These are phyloP conservation scores for Empis stercorea DNA, from an alignment of 2,888 invertebrate species.

Conservation along the genomic window DNA sequence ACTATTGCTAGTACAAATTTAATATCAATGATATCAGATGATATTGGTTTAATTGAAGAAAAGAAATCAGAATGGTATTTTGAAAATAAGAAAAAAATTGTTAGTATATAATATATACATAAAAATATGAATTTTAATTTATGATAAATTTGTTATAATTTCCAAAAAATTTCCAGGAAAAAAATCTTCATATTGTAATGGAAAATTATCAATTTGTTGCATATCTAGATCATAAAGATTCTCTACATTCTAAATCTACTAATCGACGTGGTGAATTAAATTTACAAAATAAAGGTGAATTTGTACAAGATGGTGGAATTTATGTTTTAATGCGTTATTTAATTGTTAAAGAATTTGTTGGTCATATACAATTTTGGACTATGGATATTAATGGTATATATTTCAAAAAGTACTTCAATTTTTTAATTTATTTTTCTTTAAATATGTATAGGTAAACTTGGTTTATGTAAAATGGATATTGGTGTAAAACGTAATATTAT, in stretches of 20 bases:
- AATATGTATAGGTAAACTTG: conserved; percentile 7
- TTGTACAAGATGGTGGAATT: conserved; percentile 27
- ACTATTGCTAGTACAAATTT: background rate
- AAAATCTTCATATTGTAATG: background rate
- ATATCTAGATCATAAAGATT: background rate
- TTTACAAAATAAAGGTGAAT: conserved; percentile 14
- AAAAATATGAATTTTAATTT: too few relatives aligned
- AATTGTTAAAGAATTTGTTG: conserved; percentile 22
- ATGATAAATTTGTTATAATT: too few relatives aligned
- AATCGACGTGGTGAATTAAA: background rate
- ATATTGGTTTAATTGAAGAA: background rate
- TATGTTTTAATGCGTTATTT: conserved; percentile 27
- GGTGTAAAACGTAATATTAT: conserved; percentile 6
- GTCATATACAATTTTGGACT: conserved; percentile 23
- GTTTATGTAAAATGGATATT: conserved; percentile 4
- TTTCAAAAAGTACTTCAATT: background rate
- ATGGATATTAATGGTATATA: conserved; percentile 23
- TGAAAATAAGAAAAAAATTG: background rate
- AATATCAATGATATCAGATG: background rate
- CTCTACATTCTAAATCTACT: background rate
- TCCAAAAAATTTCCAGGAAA: too few relatives aligned
- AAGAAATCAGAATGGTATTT: background rate
- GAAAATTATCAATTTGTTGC: background rate
- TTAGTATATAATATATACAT: background rate
- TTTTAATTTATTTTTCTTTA: background rate